These are phyloP conservation scores for Metaphire vulgaris DNA, from an alignment of 1,140 invertebrate species.

Conservation along the genomic window DNA sequence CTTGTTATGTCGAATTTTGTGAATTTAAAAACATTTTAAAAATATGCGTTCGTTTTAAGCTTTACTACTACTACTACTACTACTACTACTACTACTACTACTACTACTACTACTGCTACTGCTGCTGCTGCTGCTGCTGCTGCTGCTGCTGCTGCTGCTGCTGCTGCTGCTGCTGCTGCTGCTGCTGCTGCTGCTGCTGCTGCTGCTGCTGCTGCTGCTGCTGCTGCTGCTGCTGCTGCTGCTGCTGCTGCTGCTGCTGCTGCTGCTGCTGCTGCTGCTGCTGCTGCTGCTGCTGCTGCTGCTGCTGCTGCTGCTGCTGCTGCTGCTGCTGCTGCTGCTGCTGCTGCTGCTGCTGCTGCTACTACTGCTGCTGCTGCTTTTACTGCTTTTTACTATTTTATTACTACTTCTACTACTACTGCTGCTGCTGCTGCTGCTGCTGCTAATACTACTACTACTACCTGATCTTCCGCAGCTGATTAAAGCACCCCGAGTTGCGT, in stretches of 20 bases:
- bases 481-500: no score
- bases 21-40: no score
- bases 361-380: neutral
- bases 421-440: no score
- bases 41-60: no score
- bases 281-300: conserved; percentile 5
- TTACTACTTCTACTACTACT: no score
- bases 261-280: conserved; percentile 8
- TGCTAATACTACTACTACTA: no score
- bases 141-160: neutral
- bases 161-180: conserved; percentile 7
- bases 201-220: conserved; percentile 10
- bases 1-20: no score
- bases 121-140: neutral
- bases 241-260: conserved; percentile 5
- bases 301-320: conserved; percentile 1
- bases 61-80: no score
- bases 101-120: neutral
- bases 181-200: conserved; percentile 10
- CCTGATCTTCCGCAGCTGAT: no score
- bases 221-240: conserved; percentile 6
- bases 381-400: no score
- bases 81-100: neutral
- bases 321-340: conserved; percentile 9
- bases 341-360: neutral